Conservation (phyloP, 1,140 invertebrate genomes). For the Brachystomella parvula region DNA sequence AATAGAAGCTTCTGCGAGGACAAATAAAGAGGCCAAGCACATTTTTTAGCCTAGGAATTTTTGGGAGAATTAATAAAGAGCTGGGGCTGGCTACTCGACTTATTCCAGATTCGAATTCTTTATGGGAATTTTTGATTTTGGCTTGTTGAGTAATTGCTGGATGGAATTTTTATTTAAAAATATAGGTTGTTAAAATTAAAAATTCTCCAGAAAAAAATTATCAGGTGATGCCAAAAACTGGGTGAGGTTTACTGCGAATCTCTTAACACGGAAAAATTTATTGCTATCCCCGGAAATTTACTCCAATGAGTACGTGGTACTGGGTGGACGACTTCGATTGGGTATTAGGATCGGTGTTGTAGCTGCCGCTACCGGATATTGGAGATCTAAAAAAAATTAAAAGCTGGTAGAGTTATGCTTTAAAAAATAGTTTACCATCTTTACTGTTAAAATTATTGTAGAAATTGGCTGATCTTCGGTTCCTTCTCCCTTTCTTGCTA, state of each 20-base stretch:
- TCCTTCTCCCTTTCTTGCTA: neutral
- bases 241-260: neutral
- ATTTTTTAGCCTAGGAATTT: too few relatives aligned
- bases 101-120: neutral
- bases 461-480: neutral
- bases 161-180: too few relatives aligned
- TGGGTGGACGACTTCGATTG: too few relatives aligned
- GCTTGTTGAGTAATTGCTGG: neutral
- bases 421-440: neutral
- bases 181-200: too few relatives aligned
- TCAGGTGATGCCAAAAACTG: too few relatives aligned
- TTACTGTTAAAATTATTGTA: neutral
- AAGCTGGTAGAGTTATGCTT: neutral
- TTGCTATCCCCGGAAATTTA: too few relatives aligned
- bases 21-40: too few relatives aligned
- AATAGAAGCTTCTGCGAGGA: too few relatives aligned
- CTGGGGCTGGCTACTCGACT: neutral
- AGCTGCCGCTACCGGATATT: neutral
- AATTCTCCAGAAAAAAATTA: too few relatives aligned
- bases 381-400: neutral
- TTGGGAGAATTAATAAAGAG: too few relatives aligned
- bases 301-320: too few relatives aligned
- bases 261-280: neutral
- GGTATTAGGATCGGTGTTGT: too few relatives aligned
- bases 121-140: neutral